These are phyloP conservation scores for Seriola aureovittata DNA, from an alignment of 2,113 vertebrate genomes.

Conservation along the genomic window DNA sequence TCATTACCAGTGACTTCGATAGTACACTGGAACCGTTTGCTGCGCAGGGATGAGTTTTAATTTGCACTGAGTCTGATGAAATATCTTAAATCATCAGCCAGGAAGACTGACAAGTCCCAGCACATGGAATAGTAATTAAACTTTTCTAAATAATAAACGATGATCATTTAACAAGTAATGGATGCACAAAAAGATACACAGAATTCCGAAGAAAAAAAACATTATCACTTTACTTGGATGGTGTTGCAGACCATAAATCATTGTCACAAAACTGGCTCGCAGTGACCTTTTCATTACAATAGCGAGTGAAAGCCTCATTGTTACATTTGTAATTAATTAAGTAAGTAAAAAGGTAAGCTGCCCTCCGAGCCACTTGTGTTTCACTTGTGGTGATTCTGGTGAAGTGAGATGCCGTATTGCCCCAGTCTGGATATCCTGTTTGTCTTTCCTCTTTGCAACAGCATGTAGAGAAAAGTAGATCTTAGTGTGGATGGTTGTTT, in stretches of 20 bases:
- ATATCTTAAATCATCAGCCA: slow-evolving; percentile 1
- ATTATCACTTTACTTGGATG: neutral
- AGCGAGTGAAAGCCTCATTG: slow-evolving; percentile 25
- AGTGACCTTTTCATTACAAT: slow-evolving; percentile 22
- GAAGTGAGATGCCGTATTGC: neutral
- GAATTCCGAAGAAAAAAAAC: neutral
- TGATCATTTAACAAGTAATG: neutral
- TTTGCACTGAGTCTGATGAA: slow-evolving; percentile 14
- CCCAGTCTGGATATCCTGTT: slow-evolving; percentile 3
- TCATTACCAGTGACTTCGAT: slow-evolving; percentile 32
- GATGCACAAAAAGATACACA: neutral
- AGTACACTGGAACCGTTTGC: slow-evolving; percentile 23
- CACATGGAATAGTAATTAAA: neutral
- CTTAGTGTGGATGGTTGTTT: slow-evolving; percentile 7
- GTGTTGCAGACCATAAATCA: slow-evolving; percentile 35
- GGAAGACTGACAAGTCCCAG: neutral
- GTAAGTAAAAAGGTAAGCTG: slow-evolving; percentile 21
- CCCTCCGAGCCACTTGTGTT: slow-evolving; percentile 7
- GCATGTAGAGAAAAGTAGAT: slow-evolving; percentile 18
- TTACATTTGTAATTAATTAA: slow-evolving; percentile 25
- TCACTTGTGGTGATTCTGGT: neutral
- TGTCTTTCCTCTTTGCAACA: slow-evolving; percentile 25
- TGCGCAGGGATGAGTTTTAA: slow-evolving; percentile 4
- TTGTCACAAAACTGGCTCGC: slow-evolving; percentile 1
- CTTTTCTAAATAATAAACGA: neutral